Base-by-base conservation (phyloP, 2,797 vertebrate species). In the Muscicapa striata region DNA sequence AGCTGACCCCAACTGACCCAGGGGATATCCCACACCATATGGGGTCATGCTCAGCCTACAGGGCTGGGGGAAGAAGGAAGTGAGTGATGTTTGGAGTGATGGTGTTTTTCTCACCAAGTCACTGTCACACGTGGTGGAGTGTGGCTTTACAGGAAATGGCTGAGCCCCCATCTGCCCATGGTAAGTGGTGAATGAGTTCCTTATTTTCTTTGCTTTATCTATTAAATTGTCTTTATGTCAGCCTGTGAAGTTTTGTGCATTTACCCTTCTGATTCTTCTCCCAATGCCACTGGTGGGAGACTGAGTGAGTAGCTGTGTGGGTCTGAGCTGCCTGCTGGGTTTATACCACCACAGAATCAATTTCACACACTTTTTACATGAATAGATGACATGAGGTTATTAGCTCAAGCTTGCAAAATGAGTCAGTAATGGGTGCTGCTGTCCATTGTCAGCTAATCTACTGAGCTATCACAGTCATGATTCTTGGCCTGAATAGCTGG, bases 11-110 rank as follows among this genome's bases (percentile, higher is more conserved):
- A 43, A 0, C 6, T 73, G 51, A 29, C 51, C 51, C 18, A 32
- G 46, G 38, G 38, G 27, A 8, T 41, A 5, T 66, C 5, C 55
- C 30, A 29, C 5, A 5, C 6, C 15, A 0, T 38, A 1, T 3
- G 14, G 5, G 0, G 0, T 68, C 38, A 7, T 38, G 22, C 7
- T 87, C 11, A 54, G 30, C 20, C 13, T 21, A 11, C 24, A 38
- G 43, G 59, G 21, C 17, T 43, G 15, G 26, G 14, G 24, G 11
- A 63, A 11, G n/a, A 70, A 59, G 30, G 54, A n/a, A 4, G 6
- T 0, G 5, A 15, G 11, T 0, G 2, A 19, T 1, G 0, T 75
- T 63, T 1, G 6, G 32, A 4, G 4, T 27, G 27, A 30, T 52
- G 32, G 14, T 3, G 4, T 76, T 76, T 73, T 46, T 58, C 41